These are phyloP conservation scores for Troides oblongomaculatus DNA, from an alignment of 2,888 invertebrate genomes.

Conservation along the genomic window DNA sequence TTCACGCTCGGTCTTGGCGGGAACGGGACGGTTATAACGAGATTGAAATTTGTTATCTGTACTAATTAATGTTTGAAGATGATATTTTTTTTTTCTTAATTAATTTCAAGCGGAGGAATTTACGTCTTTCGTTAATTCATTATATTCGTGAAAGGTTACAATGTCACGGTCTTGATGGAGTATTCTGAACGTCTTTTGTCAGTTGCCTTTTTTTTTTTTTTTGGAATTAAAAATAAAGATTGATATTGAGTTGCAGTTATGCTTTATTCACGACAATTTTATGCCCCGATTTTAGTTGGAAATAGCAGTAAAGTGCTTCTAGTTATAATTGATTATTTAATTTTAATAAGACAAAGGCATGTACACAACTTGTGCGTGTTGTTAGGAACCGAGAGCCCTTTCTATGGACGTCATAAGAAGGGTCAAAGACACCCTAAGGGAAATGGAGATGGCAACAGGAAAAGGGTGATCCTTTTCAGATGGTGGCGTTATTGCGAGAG, in stretches of 20 bases:
- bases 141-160: slow-evolving; percentile 10
- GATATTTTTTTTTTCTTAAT: slow-evolving; percentile 15
- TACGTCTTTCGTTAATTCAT: slow-evolving; percentile 10
- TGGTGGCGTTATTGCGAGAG: no score
- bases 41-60: slow-evolving; percentile 1
- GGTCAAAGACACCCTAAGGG: no score
- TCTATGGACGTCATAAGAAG: no score
- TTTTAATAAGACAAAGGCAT: no score
- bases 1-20: slow-evolving; percentile 2
- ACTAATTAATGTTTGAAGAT: slow-evolving; percentile 5
- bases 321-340: no score
- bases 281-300: slow-evolving; percentile 2
- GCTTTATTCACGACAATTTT: slow-evolving; percentile 4
- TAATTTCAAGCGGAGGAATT: not conserved
- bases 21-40: not conserved
- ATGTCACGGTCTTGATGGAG: slow-evolving; percentile 11
- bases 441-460: no score
- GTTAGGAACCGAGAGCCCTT: no score
- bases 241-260: slow-evolving; percentile 10
- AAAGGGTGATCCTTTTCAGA: no score
- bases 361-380: no score
- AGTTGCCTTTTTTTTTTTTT: not conserved
- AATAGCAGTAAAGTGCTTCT: no score
- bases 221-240: slow-evolving; percentile 12
- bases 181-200: not conserved